Conservation (phyloP, 2,888 invertebrate species). For the Plemyria rubiginata region DNA sequence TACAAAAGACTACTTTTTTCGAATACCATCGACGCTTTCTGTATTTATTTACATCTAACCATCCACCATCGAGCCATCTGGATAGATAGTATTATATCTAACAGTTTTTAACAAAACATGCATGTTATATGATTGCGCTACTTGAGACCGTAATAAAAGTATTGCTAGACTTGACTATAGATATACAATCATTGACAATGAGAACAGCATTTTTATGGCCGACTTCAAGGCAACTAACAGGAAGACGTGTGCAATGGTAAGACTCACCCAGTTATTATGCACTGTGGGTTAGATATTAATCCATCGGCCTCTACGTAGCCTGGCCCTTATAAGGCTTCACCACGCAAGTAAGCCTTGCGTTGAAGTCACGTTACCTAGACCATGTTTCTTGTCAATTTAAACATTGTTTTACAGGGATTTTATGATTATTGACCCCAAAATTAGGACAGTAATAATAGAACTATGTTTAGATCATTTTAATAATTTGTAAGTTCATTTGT, state of each 20-base stretch:
- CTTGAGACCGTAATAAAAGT: too few relatives aligned
- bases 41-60: too few relatives aligned
- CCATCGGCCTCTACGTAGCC: conserved; percentile 22
- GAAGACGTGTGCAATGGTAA: conserved; percentile 13
- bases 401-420: not conserved
- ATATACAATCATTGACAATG: not conserved
- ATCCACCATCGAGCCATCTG: too few relatives aligned
- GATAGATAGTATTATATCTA: too few relatives aligned
- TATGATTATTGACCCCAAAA: not conserved
- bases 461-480: too few relatives aligned
- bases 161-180: too few relatives aligned
- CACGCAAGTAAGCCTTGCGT: conserved; percentile 9
- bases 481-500: too few relatives aligned
- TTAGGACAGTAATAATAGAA: not conserved
- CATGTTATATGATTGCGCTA: too few relatives aligned
- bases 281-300: conserved; percentile 16
- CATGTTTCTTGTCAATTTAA: not conserved
- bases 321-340: conserved; percentile 24
- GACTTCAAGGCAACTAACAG: conserved; percentile 12
- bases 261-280: conserved; percentile 15
- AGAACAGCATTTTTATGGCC: not conserved
- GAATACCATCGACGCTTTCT: too few relatives aligned
- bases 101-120: too few relatives aligned
- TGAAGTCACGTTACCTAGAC: conserved; percentile 8
- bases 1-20: too few relatives aligned